These are phyloP conservation scores for Lutraria lutraria DNA, from an alignment of 2,888 invertebrate species.

Conservation along the genomic window DNA sequence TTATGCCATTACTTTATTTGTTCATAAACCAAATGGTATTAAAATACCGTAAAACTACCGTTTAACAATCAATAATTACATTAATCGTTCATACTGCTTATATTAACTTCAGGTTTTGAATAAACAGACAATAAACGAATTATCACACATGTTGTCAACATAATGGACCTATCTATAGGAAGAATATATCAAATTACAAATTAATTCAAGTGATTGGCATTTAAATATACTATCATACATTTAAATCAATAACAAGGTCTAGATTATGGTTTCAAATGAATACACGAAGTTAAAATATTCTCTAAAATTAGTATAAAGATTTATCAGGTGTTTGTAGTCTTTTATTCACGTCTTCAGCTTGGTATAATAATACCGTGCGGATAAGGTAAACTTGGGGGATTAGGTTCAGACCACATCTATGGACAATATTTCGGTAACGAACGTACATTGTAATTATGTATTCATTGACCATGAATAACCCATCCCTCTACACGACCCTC, in stretches of 20 bases:
- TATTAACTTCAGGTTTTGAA: neutral
- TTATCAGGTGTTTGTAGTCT: neutral
- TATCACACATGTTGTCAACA: neutral
- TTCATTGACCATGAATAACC: neutral
- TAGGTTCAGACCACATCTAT: too few species aligned
- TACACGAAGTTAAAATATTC: constrained; percentile 32
- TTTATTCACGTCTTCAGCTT: neutral
- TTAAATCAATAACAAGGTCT: constrained; percentile 12
- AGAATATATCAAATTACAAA: constrained; percentile 6
- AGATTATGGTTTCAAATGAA: constrained; percentile 18
- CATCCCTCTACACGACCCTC: too few species aligned
- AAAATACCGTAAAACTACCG: too few species aligned
- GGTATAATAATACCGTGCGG: too few species aligned
- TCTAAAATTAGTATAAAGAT: constrained; percentile 29
- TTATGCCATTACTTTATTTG: too few species aligned
- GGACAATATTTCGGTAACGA: too few species aligned
- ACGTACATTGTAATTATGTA: too few species aligned
- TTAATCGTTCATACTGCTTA: constrained; percentile 3
- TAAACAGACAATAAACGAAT: neutral
- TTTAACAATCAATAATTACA: neutral
- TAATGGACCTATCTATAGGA: neutral
- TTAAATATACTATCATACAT: constrained; percentile 9
- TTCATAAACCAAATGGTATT: too few species aligned
- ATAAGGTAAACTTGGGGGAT: too few species aligned
- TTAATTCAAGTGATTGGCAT: constrained; percentile 2